phyloP scores from a whole-genome alignment of 2,888 invertebrate species.

The Drosophila sordidula region DNA sequence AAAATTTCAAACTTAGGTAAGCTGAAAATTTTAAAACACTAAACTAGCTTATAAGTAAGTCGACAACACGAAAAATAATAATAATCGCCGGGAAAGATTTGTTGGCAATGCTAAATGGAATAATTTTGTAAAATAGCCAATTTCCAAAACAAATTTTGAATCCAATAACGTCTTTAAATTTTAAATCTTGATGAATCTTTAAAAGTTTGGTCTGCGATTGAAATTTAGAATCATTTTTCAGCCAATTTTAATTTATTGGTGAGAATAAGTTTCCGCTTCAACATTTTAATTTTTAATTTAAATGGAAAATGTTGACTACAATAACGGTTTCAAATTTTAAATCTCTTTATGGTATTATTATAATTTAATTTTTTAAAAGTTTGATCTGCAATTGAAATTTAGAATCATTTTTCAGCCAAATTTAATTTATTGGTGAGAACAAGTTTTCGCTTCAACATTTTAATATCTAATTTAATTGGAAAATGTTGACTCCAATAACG shows the following conservation, averaged over 20 bases:
- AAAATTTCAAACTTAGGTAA: conserved; percentile 43
- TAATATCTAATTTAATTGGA: too few species aligned
- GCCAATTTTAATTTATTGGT: background rate
- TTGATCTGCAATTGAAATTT: background rate
- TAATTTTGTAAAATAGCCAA: too few species aligned
- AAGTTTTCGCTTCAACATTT: too few species aligned
- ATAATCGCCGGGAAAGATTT: too few species aligned
- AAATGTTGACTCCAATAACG: too few species aligned
- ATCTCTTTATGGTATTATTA: background rate
- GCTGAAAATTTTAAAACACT: background rate
- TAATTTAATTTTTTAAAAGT: background rate
- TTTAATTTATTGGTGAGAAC: too few species aligned
- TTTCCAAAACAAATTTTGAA: too few species aligned
- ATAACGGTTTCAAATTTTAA: too few species aligned
- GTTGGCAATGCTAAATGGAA: background rate
- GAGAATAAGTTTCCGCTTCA: background rate
- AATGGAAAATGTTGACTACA: too few species aligned
- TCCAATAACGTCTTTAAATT: too few species aligned
- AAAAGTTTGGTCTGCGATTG: background rate
- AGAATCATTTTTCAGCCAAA: too few species aligned
- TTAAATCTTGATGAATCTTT: background rate
- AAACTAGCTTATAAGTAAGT: background rate
- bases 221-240: too few species aligned
- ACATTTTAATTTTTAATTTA: background rate
- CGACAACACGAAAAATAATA: background rate